Percentiles rank a stretch among this genome's conserved stretches.
Conservation (phyloP, 2,113 vertebrate genomes). For the Sterrhoptilus dennistouni region DNA sequence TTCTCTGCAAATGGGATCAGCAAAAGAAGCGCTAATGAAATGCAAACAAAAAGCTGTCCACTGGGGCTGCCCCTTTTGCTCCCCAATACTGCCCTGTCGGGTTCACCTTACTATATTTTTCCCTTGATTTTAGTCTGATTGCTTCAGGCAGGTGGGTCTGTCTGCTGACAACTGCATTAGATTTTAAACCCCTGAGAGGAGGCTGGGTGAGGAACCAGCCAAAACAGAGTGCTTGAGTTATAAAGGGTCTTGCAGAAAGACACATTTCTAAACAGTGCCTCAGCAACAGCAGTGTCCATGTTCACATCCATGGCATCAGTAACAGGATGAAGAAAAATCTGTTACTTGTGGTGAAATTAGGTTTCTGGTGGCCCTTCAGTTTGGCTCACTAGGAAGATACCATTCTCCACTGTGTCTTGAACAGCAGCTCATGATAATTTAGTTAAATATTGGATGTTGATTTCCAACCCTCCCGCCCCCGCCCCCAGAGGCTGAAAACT, state of each 20-base stretch:
- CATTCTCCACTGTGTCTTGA: not conserved
- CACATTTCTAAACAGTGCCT: not conserved
- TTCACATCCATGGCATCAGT: rapidly evolving
- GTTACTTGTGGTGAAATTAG: not conserved
- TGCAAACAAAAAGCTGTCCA: not conserved
- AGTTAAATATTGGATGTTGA: not conserved
- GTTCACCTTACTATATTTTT: not conserved
- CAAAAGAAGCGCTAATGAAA: not conserved
- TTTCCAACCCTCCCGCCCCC: not conserved
- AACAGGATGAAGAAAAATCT: not conserved
- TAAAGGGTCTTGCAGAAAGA: not conserved
- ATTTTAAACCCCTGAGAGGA: not conserved
- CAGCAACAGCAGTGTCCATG: rapidly evolving
- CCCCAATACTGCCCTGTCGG: not conserved
- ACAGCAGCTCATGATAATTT: not conserved
- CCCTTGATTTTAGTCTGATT: not conserved
- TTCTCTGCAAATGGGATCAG: not conserved
- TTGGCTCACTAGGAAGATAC: not conserved
- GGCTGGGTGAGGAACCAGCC: not conserved
- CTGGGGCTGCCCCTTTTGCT: not conserved
- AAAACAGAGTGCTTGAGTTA: not conserved
- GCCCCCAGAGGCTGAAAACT: not conserved
- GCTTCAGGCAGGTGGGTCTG: not conserved
- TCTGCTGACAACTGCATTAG: not conserved
- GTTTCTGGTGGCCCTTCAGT: not conserved